Evolutionary conservation across 2,888 invertebrate species (phyloP).

Genomic region (Hypomecis punctinalis): DNA sequence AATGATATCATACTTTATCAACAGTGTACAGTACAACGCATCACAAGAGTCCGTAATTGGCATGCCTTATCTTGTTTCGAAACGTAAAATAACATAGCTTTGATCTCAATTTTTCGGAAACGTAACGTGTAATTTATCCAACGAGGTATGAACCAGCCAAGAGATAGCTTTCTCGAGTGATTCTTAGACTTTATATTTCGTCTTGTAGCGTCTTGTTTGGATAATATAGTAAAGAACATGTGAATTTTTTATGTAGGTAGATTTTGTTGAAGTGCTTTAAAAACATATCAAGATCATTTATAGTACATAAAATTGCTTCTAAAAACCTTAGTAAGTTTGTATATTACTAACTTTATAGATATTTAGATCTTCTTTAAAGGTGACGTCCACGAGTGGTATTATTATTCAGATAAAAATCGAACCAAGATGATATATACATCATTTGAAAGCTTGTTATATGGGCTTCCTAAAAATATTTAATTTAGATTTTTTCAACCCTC

Average conservation of each 20-base stretch:
- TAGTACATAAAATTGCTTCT: too few relatives aligned
- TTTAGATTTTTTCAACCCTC: too few relatives aligned
- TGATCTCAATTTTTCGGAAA: conserved; percentile 52
- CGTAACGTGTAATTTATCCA: conserved; percentile 54
- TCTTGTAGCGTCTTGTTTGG: neutral
- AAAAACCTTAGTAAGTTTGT: too few relatives aligned
- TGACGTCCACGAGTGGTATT: too few relatives aligned
- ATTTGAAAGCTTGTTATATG: too few relatives aligned
- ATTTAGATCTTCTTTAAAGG: too few relatives aligned
- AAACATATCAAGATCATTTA: too few relatives aligned
- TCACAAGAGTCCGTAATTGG: conserved; percentile 38
- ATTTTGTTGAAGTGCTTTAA: too few relatives aligned
- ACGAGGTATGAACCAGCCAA: conserved; percentile 48
- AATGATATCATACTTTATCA: neutral
- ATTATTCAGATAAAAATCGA: too few relatives aligned
- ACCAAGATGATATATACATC: too few relatives aligned
- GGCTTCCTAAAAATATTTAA: too few relatives aligned
- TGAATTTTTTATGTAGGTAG: neutral
- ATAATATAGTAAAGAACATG: neutral
- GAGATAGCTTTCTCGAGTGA: conserved; percentile 37
- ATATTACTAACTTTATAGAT: too few relatives aligned
- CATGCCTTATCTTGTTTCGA: conserved; percentile 47
- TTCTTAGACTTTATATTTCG: conserved; percentile 16
- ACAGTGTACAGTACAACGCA: conserved; percentile 23
- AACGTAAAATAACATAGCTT: conserved; percentile 49